phyloP scores from a whole-genome alignment of 2,113 vertebrate genomes.

The Laticauda laticaudata region DNA sequence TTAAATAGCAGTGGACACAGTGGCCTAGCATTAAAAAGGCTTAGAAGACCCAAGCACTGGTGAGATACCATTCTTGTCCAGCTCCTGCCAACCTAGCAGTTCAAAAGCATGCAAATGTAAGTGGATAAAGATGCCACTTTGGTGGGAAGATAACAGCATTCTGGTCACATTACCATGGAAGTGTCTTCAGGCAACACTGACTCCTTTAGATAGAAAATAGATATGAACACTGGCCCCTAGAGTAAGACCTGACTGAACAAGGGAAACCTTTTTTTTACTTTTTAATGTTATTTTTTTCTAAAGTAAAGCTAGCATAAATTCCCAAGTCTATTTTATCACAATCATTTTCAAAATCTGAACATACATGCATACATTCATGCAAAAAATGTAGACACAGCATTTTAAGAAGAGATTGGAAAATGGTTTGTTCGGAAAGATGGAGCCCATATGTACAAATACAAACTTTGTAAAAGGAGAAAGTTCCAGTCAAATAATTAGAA shows the following conservation, averaged over 20 bases:
- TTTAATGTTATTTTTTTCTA: not conserved
- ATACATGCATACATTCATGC: not conserved
- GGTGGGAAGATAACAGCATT: not conserved
- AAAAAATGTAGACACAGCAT: not conserved
- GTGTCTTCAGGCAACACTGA: not conserved
- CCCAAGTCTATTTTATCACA: not conserved
- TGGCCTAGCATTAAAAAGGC: not conserved
- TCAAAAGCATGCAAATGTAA: not conserved
- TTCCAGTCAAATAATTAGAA: not conserved
- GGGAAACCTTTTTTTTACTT: not conserved
- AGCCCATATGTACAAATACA: not conserved
- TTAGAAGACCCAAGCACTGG: not conserved
- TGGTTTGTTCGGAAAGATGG: not conserved
- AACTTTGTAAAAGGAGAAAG: conserved; percentile 19
- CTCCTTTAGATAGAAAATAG: not conserved
- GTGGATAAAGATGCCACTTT: not conserved
- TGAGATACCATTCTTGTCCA: not conserved
- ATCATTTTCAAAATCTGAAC: not conserved
- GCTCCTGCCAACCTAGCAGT: not conserved
- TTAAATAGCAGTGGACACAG: not conserved
- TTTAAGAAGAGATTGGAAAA: conserved; percentile 16
- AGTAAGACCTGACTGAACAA: not conserved
- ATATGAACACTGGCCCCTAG: not conserved
- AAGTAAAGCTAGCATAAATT: not conserved
- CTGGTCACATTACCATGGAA: not conserved